Evolutionary conservation across 2,888 invertebrate species (phyloP).

Genomic region (Caenorhabditis sinica): DNA sequence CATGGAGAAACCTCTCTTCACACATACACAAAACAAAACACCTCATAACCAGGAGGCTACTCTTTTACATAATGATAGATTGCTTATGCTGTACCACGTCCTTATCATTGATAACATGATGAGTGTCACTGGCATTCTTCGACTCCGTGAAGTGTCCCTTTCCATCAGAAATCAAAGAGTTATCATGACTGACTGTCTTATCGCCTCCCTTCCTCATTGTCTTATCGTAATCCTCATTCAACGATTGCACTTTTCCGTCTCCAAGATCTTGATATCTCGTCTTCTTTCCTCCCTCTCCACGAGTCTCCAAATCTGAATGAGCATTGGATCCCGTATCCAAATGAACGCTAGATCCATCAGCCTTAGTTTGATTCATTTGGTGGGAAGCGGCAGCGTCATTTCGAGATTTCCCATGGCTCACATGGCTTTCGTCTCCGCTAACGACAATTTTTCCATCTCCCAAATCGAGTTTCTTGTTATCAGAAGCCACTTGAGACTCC

Average conservation of each 20-base stretch:
- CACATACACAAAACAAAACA: not conserved
- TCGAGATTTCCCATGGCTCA: slow-evolving; percentile 41
- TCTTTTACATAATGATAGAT: slow-evolving; percentile 7
- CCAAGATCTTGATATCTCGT: slow-evolving; percentile 51
- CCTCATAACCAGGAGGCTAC: not conserved
- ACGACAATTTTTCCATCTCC: slow-evolving; percentile 27
- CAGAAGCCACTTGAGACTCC: slow-evolving; percentile 27
- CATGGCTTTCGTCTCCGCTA: slow-evolving; percentile 11
- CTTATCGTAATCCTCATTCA: slow-evolving; percentile 39
- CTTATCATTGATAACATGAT: slow-evolving; percentile 54
- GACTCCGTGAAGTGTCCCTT: slow-evolving; percentile 53
- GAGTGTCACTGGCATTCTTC: slow-evolving; percentile 17
- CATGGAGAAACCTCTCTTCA: not conserved
- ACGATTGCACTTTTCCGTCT: slow-evolving; percentile 31
- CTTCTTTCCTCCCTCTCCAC: slow-evolving; percentile 44
- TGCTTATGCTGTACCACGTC: slow-evolving; percentile 24
- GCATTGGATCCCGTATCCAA: slow-evolving; percentile 25
- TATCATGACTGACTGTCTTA: slow-evolving; percentile 2
- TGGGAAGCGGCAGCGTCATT: slow-evolving; percentile 21
- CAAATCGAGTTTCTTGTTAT: slow-evolving; percentile 4
- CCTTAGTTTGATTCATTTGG: not conserved
- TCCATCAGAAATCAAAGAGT: slow-evolving; percentile 37
- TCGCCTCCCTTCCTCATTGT: slow-evolving; percentile 47
- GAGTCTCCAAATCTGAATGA: slow-evolving; percentile 45
- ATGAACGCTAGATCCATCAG: slow-evolving; percentile 37